Evolutionary conservation across 2,797 vertebrate genomes (phyloP).

Genomic region (Antennarius maculatus): DNA sequence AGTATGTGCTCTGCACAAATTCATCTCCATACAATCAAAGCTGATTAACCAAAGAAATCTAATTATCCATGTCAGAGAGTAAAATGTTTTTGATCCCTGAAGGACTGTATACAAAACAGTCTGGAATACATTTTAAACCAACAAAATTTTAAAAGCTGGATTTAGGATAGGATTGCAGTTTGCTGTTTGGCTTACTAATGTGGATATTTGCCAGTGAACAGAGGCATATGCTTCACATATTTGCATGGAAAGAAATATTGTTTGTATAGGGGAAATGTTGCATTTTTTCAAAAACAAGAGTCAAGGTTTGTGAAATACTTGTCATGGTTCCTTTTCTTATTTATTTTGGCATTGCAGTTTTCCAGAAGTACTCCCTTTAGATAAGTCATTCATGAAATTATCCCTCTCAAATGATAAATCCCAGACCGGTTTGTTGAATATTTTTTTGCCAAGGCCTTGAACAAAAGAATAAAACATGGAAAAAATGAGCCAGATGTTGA

Average conservation of each 20-base stretch:
- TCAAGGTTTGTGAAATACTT: constrained; percentile 63
- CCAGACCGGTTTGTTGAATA: constrained; percentile 65
- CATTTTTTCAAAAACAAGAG: constrained; percentile 58
- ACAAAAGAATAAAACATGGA: constrained; percentile 60
- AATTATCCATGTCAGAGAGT: constrained; percentile 56
- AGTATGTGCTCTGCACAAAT: constrained; percentile 38
- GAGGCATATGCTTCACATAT: constrained; percentile 62
- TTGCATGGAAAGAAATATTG: constrained; percentile 44
- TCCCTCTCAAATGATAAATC: constrained; percentile 66
- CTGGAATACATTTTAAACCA: constrained; percentile 54
- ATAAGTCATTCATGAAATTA: constrained; percentile 68
- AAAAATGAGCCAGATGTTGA: constrained; percentile 72
- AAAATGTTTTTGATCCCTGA: constrained; percentile 44
- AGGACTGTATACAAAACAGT: constrained; percentile 45
- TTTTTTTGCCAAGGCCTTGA: constrained; percentile 51
- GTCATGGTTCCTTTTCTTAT: constrained; percentile 56
- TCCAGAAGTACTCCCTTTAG: constrained; percentile 45
- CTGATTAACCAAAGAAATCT: constrained; percentile 56
- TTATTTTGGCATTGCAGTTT: constrained; percentile 67
- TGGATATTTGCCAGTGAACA: constrained; percentile 39
- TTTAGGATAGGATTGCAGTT: constrained; percentile 16
- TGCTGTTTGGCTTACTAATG: constrained; percentile 40
- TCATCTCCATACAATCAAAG: constrained; percentile 34
- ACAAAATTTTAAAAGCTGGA: constrained; percentile 24
- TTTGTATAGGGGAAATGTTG: constrained; percentile 50